Conservation (phyloP, 1,140 invertebrate species). For the Penaeus chinensis region DNA sequence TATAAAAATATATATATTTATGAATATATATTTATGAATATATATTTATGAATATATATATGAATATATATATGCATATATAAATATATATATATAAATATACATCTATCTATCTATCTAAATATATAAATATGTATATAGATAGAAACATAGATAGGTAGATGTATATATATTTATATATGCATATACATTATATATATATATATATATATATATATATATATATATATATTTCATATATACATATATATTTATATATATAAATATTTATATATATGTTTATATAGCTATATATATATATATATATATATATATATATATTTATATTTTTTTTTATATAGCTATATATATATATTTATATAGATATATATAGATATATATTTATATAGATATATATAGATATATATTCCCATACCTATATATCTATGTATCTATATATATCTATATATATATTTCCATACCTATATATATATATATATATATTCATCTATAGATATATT, state of each 20-base stretch:
- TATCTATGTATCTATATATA: background rate
- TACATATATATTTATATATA: too few species aligned
- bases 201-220: conserved; percentile 24
- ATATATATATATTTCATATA: conserved; percentile 16
- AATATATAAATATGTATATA: too few species aligned
- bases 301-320: background rate
- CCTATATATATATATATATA: background rate
- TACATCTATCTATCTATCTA: too few species aligned
- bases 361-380: too few species aligned
- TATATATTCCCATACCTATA: background rate
- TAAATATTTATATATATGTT: too few species aligned
- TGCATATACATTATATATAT: background rate
- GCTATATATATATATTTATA: too few species aligned
- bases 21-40: too few species aligned
- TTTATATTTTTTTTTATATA: too few species aligned
- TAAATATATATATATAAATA: too few species aligned
- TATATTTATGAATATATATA: too few species aligned
- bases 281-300: too few species aligned
- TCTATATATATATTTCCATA: background rate
- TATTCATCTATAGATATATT: background rate
- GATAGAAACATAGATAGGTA: background rate
- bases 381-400: background rate
- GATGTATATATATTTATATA: conserved; percentile 14
- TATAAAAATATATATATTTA: background rate
- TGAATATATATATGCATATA: too few species aligned